Percentiles rank a stretch among this genome's conserved stretches.
These are phyloP conservation scores for Hydractinia echinata DNA, from an alignment of 30 jellyfish, hydroid and myxozoan species.

Conservation along the genomic window DNA sequence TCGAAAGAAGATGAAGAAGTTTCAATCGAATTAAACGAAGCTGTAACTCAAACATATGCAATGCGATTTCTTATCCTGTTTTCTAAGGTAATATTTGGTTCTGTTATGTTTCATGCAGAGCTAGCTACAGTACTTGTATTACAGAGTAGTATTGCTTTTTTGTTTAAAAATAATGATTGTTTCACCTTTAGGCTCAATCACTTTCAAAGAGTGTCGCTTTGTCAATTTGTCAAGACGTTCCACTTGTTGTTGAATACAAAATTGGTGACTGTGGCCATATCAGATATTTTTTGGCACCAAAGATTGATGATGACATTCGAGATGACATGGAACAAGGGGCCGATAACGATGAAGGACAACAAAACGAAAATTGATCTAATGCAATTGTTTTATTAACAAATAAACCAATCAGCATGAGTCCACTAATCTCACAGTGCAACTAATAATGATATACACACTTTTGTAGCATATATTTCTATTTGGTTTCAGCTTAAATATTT, in stretches of 20 bases:
- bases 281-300: slow-evolving; percentile 84
- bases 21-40: slow-evolving; percentile 80
- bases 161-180: background rate
- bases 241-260: slow-evolving; percentile 76
- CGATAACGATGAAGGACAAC: slow-evolving; percentile 14
- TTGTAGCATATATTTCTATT: too few species aligned
- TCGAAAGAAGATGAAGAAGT: slow-evolving; percentile 79
- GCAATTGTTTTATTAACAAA: too few species aligned
- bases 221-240: slow-evolving; percentile 89
- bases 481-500: too few species aligned
- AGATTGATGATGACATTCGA: slow-evolving; percentile 62
- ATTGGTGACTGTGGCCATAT: slow-evolving; percentile 91
- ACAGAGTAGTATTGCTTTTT: background rate
- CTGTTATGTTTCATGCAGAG: background rate
- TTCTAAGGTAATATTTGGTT: slow-evolving; percentile 51
- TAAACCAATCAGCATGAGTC: too few species aligned
- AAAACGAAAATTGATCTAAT: background rate
- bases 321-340: slow-evolving; percentile 23
- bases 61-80: slow-evolving; percentile 70
- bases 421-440: too few species aligned
- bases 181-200: slow-evolving; percentile 70
- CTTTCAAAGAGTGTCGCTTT: slow-evolving; percentile 67
- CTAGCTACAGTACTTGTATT: background rate
- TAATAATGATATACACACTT: too few species aligned
- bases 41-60: slow-evolving; percentile 90